phyloP scores from a whole-genome alignment of 2,797 vertebrate genomes.

The Distichodus sexfasciatus region DNA sequence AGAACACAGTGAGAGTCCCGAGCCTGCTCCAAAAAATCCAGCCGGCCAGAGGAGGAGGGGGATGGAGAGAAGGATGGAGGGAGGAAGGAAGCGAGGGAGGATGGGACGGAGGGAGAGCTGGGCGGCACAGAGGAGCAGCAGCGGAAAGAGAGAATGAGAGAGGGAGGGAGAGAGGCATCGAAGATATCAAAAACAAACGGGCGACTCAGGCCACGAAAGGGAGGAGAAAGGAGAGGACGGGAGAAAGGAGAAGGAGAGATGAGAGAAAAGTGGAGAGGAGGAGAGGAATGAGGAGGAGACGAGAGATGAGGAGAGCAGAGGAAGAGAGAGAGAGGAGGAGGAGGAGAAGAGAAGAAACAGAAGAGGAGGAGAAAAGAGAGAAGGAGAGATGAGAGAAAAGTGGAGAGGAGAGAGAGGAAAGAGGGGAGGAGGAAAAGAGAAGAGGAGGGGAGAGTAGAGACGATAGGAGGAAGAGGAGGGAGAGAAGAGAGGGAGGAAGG shows the following conservation, averaged over 20 bases:
- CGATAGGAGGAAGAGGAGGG: slow-evolving; percentile 3
- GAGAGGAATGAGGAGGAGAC: not conserved
- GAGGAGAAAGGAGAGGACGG: too few relatives aligned
- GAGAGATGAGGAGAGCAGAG: not conserved
- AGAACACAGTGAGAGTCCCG: slow-evolving; percentile 10
- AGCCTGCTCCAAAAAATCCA: slow-evolving; percentile 15
- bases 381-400: too few relatives aligned
- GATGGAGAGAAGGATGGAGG: not conserved
- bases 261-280: not conserved
- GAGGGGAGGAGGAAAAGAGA: too few relatives aligned
- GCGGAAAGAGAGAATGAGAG: not conserved
- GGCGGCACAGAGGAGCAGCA: not conserved
- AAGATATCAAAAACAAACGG: too few relatives aligned
- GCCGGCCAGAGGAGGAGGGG: slow-evolving; percentile 9
- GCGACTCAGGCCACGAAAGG: too few relatives aligned
- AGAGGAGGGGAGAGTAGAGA: not conserved
- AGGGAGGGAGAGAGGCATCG: not conserved
- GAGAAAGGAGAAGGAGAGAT: not conserved
- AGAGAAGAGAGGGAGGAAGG: slow-evolving; percentile 1
- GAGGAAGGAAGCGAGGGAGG: not conserved
- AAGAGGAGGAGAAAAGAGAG: not conserved
- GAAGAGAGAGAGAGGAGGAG: not conserved
- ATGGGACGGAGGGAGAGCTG: not conserved
- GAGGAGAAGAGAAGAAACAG: not conserved
- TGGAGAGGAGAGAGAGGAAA: not conserved